phyloP scores from a whole-genome alignment of 1,140 invertebrate genomes.

The Philotrypesis tridentata region DNA sequence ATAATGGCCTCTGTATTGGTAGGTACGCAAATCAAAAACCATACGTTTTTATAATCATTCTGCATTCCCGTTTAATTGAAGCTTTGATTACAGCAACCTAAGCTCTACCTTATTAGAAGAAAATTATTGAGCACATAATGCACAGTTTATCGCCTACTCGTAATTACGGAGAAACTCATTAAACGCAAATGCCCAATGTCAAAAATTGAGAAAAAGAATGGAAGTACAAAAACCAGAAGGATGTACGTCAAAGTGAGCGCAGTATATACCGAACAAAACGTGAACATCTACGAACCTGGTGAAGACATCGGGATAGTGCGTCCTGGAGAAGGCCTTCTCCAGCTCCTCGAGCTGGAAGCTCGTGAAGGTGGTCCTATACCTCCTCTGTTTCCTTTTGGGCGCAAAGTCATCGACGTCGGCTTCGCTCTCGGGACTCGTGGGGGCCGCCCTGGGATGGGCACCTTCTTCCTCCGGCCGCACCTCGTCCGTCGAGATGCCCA shows the following conservation, averaged over 20 bases:
- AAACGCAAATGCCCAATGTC: too few species aligned
- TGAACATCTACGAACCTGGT: constrained; percentile 83
- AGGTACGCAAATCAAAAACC: too few species aligned
- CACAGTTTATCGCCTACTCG: too few species aligned
- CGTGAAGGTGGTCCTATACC: constrained; percentile 95
- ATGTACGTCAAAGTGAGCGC: too few species aligned
- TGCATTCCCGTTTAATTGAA: too few species aligned
- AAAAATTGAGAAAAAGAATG: too few species aligned
- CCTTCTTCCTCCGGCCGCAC: constrained; percentile 67
- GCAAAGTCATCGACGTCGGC: constrained; percentile 86
- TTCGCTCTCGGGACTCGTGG: constrained; percentile 80
- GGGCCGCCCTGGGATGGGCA: constrained; percentile 69
- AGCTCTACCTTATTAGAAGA: too few species aligned
- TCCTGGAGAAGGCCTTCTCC: constrained; percentile 97
- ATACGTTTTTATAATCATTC: too few species aligned
- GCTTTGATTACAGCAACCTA: too few species aligned
- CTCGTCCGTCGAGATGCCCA: constrained; percentile 69
- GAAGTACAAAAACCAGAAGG: too few species aligned
- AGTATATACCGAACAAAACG: not conserved
- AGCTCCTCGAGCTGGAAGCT: constrained; percentile 96
- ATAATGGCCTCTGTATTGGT: too few species aligned
- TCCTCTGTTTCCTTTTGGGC: constrained; percentile 91
- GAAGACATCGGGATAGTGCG: constrained; percentile 98
- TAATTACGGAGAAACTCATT: too few species aligned
- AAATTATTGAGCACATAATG: not conserved